Base-by-base conservation (phyloP, 2,113 vertebrate species). In the Chaetops frenatus region DNA sequence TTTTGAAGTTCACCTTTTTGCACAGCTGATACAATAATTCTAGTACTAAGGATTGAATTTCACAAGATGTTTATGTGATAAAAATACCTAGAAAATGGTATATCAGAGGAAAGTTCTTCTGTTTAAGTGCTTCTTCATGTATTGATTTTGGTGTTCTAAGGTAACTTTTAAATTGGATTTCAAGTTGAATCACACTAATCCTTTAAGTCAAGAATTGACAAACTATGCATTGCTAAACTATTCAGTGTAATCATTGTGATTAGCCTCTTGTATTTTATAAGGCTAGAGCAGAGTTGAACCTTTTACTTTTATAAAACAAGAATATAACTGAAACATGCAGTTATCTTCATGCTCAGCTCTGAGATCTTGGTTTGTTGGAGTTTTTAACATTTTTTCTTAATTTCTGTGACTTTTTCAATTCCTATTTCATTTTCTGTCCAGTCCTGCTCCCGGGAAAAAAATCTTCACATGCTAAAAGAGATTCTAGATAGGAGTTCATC, bases 401-500 rank as follows among this genome's bases (percentile, higher is more conserved):
- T 70, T 95, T 78, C 54, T 78, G 5, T 92, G 73, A 81, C 90
- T 93, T 25, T 81, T 97, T 95, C 24, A 66, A 61, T 93, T 81
- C 22, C 48, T 58, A 21, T 60, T 74, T 82, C 22, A 16, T 78
- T 81, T 93, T 87, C 53, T 71, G 18, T 48, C 17, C 24, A 56
- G 66, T 60, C 6, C 29, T 61, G 33, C 19, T 78, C 9, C 44
- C 73, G 44, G 35, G 21, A 77, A 94, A 56, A 56, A 77, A 76
- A 67, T 50, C 40, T 71, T 71, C 21, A 54, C 16, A 23, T 9
- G 23, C 20, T 64, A n/a, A 82, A 79, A 35, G 8, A 70, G 42
- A 62, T 48, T 80, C 65, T 66, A 64, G 44, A 12, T 44, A 36
- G 56, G 66, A 76, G 23, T 69, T 88, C 58, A 57, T 20, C 10